Evolutionary conservation across 1,140 invertebrate species (phyloP), one percentile per base, ranked within the genome.

Genomic region (Anastrepha obliqua): DNA sequence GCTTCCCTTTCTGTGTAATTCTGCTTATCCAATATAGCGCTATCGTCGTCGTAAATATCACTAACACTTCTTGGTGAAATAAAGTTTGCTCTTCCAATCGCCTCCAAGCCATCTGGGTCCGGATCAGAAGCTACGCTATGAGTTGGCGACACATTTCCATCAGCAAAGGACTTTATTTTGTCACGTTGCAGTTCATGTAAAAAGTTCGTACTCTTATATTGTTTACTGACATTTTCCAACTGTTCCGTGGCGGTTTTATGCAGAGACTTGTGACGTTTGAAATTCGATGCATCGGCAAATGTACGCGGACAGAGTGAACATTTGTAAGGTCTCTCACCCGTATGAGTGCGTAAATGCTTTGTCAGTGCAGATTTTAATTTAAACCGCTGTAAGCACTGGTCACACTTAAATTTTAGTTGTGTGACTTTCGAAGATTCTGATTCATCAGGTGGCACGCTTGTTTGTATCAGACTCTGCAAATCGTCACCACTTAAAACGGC

Each of bases 231-330:
- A 81, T 81, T 81, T 55, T 81, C 5, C 17, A 88, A 58, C 29
- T 86, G 65, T 60, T 88, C 67, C 8, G 87, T 85, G 1, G 87
- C 87, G 8, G 85, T 88, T 74, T 86, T 88, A n/a, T 88, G 87
- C 42, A 88, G 70, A 11, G 20, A 15, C 70, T 86, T 88, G 60
- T 88, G 87, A 62, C 70, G 65, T 62, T 88, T 88, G n/a, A 86
- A 88, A 64, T 88, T 88, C 2, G 87, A 88, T n/a, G 87, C 65
- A 86, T 88, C 87, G 17, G 87, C 85, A 78, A 86, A 88, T 29
- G 65, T 64, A 13, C 86, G 85, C 20, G 87, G 87, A 62, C 87
- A 88, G 4, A 88, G 44, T 55, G 85, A 62, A 67, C 88, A 88
- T 44, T 87, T 85, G 17, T 87, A 87, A 6, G 88, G 88, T 9